Evolutionary conservation across 2,797 vertebrate genomes (phyloP).

Genomic region (Falco berigora): DNA sequence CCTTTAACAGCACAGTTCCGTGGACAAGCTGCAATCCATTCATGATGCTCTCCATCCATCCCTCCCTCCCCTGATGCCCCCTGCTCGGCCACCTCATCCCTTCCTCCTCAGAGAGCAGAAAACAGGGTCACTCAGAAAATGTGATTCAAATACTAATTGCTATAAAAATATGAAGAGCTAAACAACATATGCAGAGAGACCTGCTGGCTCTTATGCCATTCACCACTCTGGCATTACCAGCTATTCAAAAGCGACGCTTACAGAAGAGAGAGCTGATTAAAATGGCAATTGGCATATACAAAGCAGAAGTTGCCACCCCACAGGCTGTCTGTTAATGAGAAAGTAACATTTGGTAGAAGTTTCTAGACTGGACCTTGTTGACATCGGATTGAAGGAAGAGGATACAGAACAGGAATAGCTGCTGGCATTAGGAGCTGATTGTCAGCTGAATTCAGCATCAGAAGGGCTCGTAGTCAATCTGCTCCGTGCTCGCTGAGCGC

Average conservation of each 20-base stretch:
- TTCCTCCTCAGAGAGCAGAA: not conserved
- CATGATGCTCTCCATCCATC: not conserved
- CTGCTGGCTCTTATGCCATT: not conserved
- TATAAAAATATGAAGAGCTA: not conserved
- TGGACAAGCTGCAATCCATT: not conserved
- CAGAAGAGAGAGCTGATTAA: not conserved
- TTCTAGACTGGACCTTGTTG: slow-evolving; percentile 28
- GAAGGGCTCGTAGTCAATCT: not conserved
- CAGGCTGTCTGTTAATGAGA: slow-evolving; percentile 5
- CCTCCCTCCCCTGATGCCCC: too few species aligned
- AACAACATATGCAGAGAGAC: not conserved
- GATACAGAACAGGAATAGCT: slow-evolving; percentile 26
- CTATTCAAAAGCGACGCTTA: not conserved
- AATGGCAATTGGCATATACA: not conserved
- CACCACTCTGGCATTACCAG: not conserved
- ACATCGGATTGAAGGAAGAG: not conserved
- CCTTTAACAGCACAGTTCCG: not conserved
- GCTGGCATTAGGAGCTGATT: slow-evolving; percentile 25
- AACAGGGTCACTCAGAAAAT: not conserved
- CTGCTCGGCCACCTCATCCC: not conserved
- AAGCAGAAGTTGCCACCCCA: not conserved
- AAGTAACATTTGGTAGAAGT: slow-evolving; percentile 30
- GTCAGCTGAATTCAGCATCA: slow-evolving; percentile 25
- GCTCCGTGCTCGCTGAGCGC: not conserved
- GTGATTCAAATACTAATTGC: not conserved